phyloP scores from a whole-genome alignment of 2,113 vertebrate species.

The Archocentrus centrarchus region DNA sequence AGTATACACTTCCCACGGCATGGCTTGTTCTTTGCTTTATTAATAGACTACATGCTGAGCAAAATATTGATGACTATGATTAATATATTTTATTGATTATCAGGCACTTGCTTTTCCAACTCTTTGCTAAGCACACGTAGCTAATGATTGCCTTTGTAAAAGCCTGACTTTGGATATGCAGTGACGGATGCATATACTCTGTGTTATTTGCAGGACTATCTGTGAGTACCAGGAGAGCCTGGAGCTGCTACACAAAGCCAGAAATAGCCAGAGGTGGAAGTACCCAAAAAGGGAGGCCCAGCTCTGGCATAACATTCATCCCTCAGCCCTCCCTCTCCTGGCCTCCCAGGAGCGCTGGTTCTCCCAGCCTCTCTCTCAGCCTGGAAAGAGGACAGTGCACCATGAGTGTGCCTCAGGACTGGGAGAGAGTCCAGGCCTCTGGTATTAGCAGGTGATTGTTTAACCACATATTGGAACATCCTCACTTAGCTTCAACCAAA shows the following conservation, averaged over 20 bases:
- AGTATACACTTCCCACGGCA: too few relatives aligned
- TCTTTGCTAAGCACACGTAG: too few relatives aligned
- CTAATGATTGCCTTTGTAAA: neutral
- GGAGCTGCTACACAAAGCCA: conserved; percentile 72
- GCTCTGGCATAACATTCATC: conserved; percentile 17
- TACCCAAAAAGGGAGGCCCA: conserved; percentile 6
- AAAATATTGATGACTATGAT: too few relatives aligned
- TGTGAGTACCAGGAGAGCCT: conserved; percentile 77
- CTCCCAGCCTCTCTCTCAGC: conserved; percentile 10
- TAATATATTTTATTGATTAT: too few relatives aligned
- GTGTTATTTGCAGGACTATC: conserved; percentile 66
- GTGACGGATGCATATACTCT: neutral
- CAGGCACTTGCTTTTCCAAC: too few relatives aligned
- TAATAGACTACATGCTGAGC: too few relatives aligned
- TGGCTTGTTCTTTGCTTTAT: too few relatives aligned
- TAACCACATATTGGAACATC: neutral
- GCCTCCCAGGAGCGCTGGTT: conserved; percentile 19
- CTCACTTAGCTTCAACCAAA: neutral
- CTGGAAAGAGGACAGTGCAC: neutral
- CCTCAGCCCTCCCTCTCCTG: conserved; percentile 43
- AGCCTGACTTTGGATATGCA: neutral
- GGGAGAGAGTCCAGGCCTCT: neutral
- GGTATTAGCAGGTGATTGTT: conserved; percentile 44
- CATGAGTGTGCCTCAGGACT: neutral
- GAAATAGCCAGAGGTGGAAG: conserved; percentile 32